Conservation (phyloP, 2,797 vertebrate species). For the Steatocranus sp. region DNA sequence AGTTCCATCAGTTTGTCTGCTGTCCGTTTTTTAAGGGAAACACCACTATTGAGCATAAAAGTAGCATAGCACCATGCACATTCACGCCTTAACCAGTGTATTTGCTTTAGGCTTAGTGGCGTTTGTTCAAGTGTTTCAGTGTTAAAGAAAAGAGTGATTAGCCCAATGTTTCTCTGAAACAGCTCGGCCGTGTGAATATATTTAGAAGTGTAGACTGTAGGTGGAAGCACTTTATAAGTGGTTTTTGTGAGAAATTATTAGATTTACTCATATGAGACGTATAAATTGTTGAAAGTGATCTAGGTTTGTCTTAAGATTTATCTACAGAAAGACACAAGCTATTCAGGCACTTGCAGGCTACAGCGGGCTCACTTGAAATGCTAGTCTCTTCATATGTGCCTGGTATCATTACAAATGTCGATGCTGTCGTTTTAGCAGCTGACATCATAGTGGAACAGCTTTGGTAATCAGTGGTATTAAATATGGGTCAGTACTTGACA, state of each 20-base stretch:
- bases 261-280: conserved; percentile 46
- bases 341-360: conserved; percentile 25
- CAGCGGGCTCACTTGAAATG: neutral
- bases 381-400: conserved; percentile 1
- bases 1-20: conserved; percentile 46
- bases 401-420: neutral
- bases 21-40: conserved; percentile 55
- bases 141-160: conserved; percentile 38
- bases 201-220: conserved; percentile 45
- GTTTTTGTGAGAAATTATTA: conserved; percentile 51
- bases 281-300: conserved; percentile 37
- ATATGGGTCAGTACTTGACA: neutral
- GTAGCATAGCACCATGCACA: conserved; percentile 79
- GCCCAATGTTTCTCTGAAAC: conserved; percentile 23
- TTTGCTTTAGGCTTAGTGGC: conserved; percentile 70
- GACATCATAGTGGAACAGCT: neutral
- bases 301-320: conserved; percentile 52
- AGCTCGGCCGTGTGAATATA: conserved; percentile 40
- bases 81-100: conserved; percentile 78
- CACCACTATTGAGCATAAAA: conserved; percentile 73
- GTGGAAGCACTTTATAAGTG: conserved; percentile 69
- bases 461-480: neutral
- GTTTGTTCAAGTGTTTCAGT: conserved; percentile 57
- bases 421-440: neutral
- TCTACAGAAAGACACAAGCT: conserved; percentile 31